phyloP scores from a whole-genome alignment of 1,140 invertebrate genomes.

The Archivesica marissinica region DNA sequence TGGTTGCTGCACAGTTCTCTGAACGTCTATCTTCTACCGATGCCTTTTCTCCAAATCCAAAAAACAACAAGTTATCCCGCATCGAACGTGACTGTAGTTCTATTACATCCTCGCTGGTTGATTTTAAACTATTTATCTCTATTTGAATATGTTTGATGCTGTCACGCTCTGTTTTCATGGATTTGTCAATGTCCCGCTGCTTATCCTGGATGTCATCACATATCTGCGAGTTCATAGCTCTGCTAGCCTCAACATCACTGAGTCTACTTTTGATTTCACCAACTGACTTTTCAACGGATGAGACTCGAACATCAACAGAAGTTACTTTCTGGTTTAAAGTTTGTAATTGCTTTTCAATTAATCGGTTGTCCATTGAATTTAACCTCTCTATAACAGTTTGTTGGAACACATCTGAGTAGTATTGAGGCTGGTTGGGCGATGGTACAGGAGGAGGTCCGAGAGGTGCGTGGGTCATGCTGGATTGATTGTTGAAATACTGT shows the following conservation, averaged over 20 bases:
- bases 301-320: neutral
- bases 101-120: too few species aligned
- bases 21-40: too few species aligned
- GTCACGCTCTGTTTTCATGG: constrained; percentile 3
- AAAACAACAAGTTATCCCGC: too few species aligned
- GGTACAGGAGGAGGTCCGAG: neutral
- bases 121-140: too few species aligned
- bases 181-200: constrained; percentile 4
- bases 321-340: neutral
- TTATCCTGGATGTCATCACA: neutral
- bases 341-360: constrained; percentile 11
- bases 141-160: neutral
- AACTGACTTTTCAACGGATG: neutral
- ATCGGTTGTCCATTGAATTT: constrained; percentile 15
- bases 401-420: neutral
- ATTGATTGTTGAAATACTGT: neutral
- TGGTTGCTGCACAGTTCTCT: too few species aligned
- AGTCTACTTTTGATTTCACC: neutral
- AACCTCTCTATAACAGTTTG: constrained; percentile 4
- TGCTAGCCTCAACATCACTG: neutral
- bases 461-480: neutral
- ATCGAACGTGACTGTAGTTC: too few species aligned
- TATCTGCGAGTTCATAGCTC: neutral
- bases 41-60: too few species aligned
- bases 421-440: neutral